Base-by-base conservation (phyloP, 2,888 invertebrate species). In the Sinhomidia bicolor region DNA sequence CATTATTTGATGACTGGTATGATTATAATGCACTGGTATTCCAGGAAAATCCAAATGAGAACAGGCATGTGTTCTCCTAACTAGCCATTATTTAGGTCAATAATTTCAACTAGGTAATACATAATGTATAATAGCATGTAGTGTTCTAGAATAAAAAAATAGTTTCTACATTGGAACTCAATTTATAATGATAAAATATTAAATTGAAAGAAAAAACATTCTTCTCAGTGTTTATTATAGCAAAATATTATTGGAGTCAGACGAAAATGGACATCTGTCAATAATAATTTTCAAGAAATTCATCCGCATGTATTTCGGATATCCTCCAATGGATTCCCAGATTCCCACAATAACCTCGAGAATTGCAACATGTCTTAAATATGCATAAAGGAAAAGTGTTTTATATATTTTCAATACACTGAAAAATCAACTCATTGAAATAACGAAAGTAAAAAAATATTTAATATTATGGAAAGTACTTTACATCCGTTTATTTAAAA, bases 41-140 rank as follows among this genome's bases (percentile, higher is more conserved):
- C 65, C 62, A 14, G 65, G 29, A 36, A 41, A 51, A 47, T 1
- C 5, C 41, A 47, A 82, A 65, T 51, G 47, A 51, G 82, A 71
- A 6, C 82, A 82, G n/a, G 68, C 68, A 51, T 82, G 65, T 65
- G 68, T 9, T n/a, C n/a, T n/a, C n/a, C n/a, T n/a, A n/a, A n/a
- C 41, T 41, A 47, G 12, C 20, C 76, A 36, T 14, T 44, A 81
- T 65, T 65, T 41, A 44, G 81, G 81, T 44, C 81, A 81, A 14
- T 47, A 36, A 60, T 23, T 74, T 36, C 14, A n/a, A n/a, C n/a
- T 12, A 23, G 6, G 17, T 6, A 26, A 44, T 47, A 74, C 47
- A 44, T 36, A 36, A 44, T 41, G 3, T 44, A 41, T 51, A n/a
- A n/a, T n/a, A n/a, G n/a, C n/a, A n/a, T n/a, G n/a, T n/a, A n/a